Evolutionary conservation across 2,888 invertebrate genomes (phyloP), one percentile per base, ranked within the genome.

Genomic region (Cheilosia variabilis): DNA sequence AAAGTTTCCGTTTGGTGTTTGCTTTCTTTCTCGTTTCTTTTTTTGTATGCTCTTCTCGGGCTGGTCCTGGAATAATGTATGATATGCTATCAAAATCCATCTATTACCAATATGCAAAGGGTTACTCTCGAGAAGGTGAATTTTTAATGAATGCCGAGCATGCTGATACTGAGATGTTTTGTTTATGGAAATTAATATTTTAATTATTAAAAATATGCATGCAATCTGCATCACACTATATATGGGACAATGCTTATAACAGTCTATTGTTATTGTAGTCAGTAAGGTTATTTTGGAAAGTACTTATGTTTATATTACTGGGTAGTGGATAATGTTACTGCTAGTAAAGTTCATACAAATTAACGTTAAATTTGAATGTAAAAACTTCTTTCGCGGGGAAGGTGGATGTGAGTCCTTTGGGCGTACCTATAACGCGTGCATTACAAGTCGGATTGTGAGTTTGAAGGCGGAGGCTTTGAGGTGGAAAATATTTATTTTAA

Each of bases 91-190:
- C 47, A 22, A 50, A 58, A 50, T n/a, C 37, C 37, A 50, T 37
- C 47, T 47, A 50, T 71, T 60, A 58, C 71, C 47, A 45, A 55
- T 53, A 43, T 31, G 34, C 22, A 69, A 27, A 57, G 19, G 19
- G 24, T 27, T 57, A 15, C 15, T 31, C 4, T 57, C 19, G 17
- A 6, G 7, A 43, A 24, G n/a, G 22, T 50, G 10, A 60, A 17
- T 43, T 76, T 34, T 50, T 57, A 53, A 68, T 68, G 66, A 76
- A 60, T 76, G 75, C 52, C 60, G 52, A 63, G 78, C 71, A 78
- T 78, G 71, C 19, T 55, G 60, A 7, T 27, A 47, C 31, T 63
- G 17, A 41, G 22, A 45, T 37, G 7, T 66, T 5, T 6, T 10
- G n/a, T 7, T 19, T 68, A 45, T 31, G 47, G 13, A 22, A 52